Conservation (phyloP, 2,113 vertebrate species). For the Pycnonotus jocosus region DNA sequence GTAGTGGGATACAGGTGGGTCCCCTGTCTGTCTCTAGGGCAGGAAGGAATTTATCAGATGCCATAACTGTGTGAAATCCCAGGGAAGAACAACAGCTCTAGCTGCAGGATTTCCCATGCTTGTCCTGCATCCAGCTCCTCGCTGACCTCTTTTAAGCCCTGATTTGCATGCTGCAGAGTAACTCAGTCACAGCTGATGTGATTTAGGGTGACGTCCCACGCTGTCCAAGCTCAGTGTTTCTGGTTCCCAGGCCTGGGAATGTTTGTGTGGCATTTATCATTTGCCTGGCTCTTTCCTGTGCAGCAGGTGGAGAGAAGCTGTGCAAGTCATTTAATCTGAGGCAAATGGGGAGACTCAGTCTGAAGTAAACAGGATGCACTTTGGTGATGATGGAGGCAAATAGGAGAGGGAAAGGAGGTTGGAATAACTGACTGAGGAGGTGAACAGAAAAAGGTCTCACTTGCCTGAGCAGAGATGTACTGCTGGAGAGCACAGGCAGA, state of each 20-base stretch:
- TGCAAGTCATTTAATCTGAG: neutral
- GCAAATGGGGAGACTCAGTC: neutral
- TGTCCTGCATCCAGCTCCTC: neutral
- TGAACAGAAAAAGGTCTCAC: neutral
- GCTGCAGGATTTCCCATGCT: neutral
- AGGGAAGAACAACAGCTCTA: neutral
- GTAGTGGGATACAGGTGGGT: neutral
- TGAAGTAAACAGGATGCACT: neutral
- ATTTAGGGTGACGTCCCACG: neutral
- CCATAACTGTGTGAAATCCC: neutral
- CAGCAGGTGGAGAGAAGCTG: slow-evolving; percentile 1
- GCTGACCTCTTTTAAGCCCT: neutral
- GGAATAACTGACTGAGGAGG: neutral
- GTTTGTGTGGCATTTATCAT: neutral
- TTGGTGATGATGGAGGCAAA: accelerated
- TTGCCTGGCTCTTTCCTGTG: neutral
- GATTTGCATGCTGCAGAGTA: neutral
- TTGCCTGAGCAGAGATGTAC: neutral
- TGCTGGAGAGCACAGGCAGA: neutral
- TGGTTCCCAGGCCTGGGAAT: neutral
- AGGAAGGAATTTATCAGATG: neutral
- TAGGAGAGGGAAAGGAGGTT: neutral
- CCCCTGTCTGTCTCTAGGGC: neutral
- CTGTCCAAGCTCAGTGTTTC: neutral
- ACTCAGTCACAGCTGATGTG: neutral